These are phyloP conservation scores for Tetrax tetrax DNA, from an alignment of 2,113 vertebrate species.

Conservation along the genomic window DNA sequence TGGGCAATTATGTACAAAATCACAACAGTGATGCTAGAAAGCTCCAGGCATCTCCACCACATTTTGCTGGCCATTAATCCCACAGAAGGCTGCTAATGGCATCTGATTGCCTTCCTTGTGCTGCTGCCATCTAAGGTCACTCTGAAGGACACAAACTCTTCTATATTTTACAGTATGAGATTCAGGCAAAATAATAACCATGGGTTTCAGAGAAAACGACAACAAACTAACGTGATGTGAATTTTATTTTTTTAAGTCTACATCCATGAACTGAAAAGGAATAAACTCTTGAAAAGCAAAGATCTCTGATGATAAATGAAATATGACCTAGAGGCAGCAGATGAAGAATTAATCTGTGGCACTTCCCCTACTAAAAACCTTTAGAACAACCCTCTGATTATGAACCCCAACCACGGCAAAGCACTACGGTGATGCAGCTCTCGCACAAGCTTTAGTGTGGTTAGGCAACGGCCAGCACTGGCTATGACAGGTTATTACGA, in stretches of 20 bases:
- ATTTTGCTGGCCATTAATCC: conserved; percentile 25
- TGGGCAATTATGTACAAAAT: conserved; percentile 2
- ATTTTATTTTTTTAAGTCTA: neutral
- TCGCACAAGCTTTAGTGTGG: neutral
- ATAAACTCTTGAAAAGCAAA: neutral
- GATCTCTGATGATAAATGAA: neutral
- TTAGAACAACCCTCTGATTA: neutral
- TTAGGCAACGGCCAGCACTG: rapidly evolving
- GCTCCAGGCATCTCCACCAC: neutral
- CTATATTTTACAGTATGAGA: neutral
- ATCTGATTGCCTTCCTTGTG: neutral
- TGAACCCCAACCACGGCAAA: neutral
- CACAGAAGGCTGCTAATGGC: conserved; percentile 31
- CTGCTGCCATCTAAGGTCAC: neutral
- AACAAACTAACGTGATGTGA: neutral
- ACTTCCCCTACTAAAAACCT: neutral
- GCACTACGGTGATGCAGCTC: neutral
- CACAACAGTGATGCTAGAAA: neutral
- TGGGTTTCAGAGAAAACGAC: neutral
- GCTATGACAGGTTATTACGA: neutral
- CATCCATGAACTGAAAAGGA: neutral
- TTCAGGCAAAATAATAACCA: neutral
- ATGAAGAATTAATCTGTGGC: neutral
- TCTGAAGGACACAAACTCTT: conserved; percentile 12
- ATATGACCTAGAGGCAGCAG: neutral